phyloP scores from a whole-genome alignment of 2,797 vertebrate genomes.

The Oceanodroma leucorhoa region DNA sequence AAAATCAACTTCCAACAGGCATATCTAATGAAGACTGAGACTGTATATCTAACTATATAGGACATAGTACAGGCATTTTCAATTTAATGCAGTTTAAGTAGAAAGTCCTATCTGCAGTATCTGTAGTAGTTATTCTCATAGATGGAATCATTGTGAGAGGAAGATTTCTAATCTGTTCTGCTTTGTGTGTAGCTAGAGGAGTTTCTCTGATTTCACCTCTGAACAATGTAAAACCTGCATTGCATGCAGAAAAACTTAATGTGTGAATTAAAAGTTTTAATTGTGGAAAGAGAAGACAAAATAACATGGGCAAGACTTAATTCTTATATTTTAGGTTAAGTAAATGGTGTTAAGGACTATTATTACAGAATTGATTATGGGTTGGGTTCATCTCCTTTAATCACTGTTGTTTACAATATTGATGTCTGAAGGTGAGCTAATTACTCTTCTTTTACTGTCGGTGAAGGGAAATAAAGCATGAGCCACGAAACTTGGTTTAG shows the following conservation, averaged over 20 bases:
- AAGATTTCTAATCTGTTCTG: neutral
- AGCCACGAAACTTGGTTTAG: neutral
- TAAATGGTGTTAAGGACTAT: neutral
- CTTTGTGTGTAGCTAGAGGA: neutral
- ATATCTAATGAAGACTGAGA: neutral
- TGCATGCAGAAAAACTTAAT: neutral
- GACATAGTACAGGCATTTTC: neutral
- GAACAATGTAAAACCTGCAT: neutral
- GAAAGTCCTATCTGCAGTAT: neutral
- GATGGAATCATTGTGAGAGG: neutral
- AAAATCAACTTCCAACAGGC: neutral
- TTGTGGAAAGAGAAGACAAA: neutral
- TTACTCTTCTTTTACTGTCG: neutral
- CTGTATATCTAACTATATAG: neutral
- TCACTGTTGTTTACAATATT: neutral
- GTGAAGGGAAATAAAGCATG: neutral
- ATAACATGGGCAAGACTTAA: neutral
- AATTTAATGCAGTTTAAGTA: neutral
- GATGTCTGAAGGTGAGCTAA: neutral
- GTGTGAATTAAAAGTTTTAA: neutral
- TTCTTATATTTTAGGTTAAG: neutral
- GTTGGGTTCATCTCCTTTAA: neutral
- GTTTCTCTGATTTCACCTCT: neutral
- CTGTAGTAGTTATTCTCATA: neutral
- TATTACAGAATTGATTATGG: neutral